phyloP scores from a whole-genome alignment of 2,888 invertebrate species.

The Tridacna gigas region DNA sequence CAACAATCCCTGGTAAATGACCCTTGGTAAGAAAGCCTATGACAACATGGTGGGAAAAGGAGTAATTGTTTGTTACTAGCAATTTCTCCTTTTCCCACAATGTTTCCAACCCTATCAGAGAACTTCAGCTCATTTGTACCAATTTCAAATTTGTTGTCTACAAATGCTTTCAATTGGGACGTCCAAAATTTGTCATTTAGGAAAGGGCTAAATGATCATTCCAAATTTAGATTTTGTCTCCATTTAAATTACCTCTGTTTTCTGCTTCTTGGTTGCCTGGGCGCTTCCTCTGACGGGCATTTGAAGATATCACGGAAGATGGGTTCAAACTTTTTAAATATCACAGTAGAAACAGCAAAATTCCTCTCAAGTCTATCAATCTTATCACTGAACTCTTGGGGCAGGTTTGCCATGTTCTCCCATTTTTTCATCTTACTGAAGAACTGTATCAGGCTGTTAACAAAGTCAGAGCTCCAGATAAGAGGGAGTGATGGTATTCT shows the following conservation, averaged over 20 bases:
- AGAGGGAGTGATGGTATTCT: too few relatives aligned
- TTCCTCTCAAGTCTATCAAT: slow-evolving; percentile 94
- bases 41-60: too few relatives aligned
- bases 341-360: slow-evolving; percentile 96
- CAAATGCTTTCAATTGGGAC: too few relatives aligned
- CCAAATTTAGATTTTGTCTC: background rate
- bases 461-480: too few relatives aligned
- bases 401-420: slow-evolving; percentile 96
- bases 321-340: slow-evolving; percentile 95
- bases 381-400: slow-evolving; percentile 92
- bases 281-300: slow-evolving; percentile 88
- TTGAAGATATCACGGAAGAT: slow-evolving; percentile 95
- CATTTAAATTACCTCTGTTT: slow-evolving; percentile 87
- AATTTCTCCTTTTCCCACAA: too few relatives aligned
- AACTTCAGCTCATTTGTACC: too few relatives aligned
- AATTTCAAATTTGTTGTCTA: too few relatives aligned
- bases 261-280: slow-evolving; percentile 87
- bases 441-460: slow-evolving; percentile 94
- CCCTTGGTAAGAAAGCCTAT: too few relatives aligned
- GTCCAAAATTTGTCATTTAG: background rate
- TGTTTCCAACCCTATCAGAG: too few relatives aligned
- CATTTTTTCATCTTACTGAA: slow-evolving; percentile 97
- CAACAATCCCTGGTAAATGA: too few relatives aligned
- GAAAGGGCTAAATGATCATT: background rate
- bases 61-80: too few relatives aligned